Conservation (phyloP, 2,888 invertebrate species). For the Ptycholaimellus sp. region DNA sequence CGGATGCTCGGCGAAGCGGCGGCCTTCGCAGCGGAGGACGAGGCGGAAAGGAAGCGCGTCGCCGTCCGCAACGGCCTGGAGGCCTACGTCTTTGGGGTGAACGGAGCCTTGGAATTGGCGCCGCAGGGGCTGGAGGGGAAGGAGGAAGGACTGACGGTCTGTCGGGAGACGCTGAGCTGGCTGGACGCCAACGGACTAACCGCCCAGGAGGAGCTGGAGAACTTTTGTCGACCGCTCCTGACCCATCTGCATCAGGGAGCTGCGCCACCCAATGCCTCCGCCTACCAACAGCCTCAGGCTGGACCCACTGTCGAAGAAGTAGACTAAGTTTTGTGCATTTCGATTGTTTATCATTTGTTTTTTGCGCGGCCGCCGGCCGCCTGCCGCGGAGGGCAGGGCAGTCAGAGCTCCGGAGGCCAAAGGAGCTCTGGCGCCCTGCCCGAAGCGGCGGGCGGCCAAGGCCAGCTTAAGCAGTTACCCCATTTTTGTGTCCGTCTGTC, state of each 20-base stretch:
- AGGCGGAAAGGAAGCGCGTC: constrained; percentile 33
- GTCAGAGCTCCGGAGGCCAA: no score
- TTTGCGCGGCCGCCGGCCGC: no score
- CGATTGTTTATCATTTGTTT: no score
- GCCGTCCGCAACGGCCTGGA: constrained; percentile 60
- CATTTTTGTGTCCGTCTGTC: no score
- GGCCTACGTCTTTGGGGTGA: constrained; percentile 41
- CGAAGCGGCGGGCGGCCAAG: no score
- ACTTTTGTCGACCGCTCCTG: constrained; percentile 13
- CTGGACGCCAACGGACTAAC: constrained; percentile 42
- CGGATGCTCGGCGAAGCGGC: constrained; percentile 62
- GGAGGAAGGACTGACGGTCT: constrained; percentile 54
- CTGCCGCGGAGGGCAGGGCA: no score
- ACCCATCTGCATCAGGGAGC: constrained; percentile 17
- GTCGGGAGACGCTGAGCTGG: constrained; percentile 59
- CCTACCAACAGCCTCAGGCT: no score
- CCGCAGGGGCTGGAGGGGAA: constrained; percentile 71
- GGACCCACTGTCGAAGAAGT: no score
- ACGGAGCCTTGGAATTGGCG: constrained; percentile 15
- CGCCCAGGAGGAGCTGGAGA: constrained; percentile 41
- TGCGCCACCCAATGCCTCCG: no score
- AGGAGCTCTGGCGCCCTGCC: no score
- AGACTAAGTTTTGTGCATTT: no score
- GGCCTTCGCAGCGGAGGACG: constrained; percentile 48
- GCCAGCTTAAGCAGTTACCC: no score